Base-by-base conservation (phyloP, 2,797 vertebrate species). In the Miopithecus talapoin region DNA sequence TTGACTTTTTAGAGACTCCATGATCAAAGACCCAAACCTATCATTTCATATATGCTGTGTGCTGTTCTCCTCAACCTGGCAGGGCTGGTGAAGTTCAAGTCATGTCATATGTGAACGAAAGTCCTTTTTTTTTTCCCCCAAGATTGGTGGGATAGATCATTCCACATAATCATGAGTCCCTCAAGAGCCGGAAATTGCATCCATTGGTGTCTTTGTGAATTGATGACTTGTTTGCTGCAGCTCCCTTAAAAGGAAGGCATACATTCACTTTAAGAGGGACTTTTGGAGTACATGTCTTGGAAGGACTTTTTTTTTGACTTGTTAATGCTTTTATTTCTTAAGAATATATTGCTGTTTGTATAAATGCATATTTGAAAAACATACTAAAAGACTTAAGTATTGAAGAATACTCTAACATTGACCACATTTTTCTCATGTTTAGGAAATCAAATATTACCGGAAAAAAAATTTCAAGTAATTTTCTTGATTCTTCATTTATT, bases 251-350 rank as follows among this genome's bases (percentile, higher is more conserved):
- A 96, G 55, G 48, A 78, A 93, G 46, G 61, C n/a, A 64, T 53
- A 75, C 4, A 55, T 17, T 97, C 48, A 39, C 39, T 88, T 94
- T 76, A 85, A 81, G 46, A 92, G 43, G 57, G 9, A 53, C 57
- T 95, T 95, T 92, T 50, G 68, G 19, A 93, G 43, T 80, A 74
- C 9, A 57, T 59, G 81, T 91, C 43, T 9, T 90, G 64, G 11
- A 94, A 85, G 24, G 36, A 93, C 21, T 55, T 24, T 84, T 87
- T 46, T n/a, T 68, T 68, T n/a, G 28, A 36, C 24, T 90, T 88
- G 39, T 95, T 89, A 41, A 91, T 91, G 81, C 30, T 93, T 97
- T 96, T 61, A 92, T 76, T 80, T 94, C 78, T 72, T 79, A 89
- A 68, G 53, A 91, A 94, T 39, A 80, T 97, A 95, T 64, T 70